A percentile compares a stretch with the other conserved stretches of the same genome.
These are phyloP conservation scores for Cavia aperea DNA, from an alignment of 2,113 vertebrate species.

Conservation along the genomic window DNA sequence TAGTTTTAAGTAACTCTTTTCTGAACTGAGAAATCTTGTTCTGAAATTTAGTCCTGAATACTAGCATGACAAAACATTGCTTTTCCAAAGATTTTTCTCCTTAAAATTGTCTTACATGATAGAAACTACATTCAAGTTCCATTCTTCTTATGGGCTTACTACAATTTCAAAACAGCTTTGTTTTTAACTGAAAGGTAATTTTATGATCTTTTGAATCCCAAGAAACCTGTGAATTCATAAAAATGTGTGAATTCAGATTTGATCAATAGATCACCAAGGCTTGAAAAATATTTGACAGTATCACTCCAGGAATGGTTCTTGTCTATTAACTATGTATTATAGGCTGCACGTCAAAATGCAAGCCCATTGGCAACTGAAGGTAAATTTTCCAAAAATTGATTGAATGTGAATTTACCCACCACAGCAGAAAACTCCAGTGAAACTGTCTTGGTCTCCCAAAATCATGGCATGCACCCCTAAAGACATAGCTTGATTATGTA, in stretches of 20 bases:
- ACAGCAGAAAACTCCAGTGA: constrained; percentile 52
- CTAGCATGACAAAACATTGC: constrained; percentile 14
- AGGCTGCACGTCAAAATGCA: constrained; percentile 48
- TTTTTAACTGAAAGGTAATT: constrained; percentile 55
- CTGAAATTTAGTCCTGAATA: constrained; percentile 34
- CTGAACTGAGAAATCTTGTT: constrained; percentile 12
- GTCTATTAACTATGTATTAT: constrained; percentile 43
- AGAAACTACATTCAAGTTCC: constrained; percentile 13
- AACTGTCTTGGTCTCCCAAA: not conserved
- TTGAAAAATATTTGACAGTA: constrained; percentile 55
- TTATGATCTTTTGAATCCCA: constrained; percentile 55
- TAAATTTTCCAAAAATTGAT: constrained; percentile 53
- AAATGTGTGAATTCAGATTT: constrained; percentile 58
- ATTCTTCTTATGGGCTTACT: constrained; percentile 14
- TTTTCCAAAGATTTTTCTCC: constrained; percentile 23
- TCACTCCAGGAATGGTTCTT: constrained; percentile 31
- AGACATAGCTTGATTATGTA: not conserved
- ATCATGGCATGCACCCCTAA: constrained; percentile 14
- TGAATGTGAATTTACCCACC: constrained; percentile 58
- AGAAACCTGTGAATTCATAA: constrained; percentile 55
- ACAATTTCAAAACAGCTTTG: constrained; percentile 28
- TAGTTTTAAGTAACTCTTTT: constrained; percentile 42
- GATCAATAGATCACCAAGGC: constrained; percentile 59
- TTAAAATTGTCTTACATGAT: constrained; percentile 39
- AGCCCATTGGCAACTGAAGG: constrained; percentile 43